Conservation (phyloP, 1,140 invertebrate genomes). For the Wasmannia auropunctata region DNA sequence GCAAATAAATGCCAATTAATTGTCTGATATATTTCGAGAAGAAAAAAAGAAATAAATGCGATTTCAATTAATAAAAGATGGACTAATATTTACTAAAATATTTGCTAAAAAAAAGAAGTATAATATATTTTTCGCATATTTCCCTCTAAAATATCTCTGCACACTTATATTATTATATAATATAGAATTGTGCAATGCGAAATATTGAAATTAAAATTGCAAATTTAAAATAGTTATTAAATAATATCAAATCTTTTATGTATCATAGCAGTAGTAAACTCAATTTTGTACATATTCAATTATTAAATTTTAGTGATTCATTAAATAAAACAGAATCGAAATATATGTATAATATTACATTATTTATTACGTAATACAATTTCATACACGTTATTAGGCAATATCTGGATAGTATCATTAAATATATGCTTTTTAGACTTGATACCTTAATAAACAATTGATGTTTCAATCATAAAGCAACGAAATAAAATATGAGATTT, state of each 20-base stretch:
- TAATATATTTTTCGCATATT: neutral
- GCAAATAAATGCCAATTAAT: constrained; percentile 17
- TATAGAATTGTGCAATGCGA: no score
- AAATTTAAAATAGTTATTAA: no score
- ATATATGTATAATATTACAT: no score
- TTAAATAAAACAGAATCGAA: no score
- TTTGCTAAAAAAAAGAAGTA: neutral
- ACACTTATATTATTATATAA: no score
- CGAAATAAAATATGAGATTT: neutral
- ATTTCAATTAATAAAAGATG: neutral
- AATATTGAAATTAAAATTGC: no score
- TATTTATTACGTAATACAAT: no score
- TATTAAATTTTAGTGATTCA: no score
- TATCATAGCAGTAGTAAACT: no score
- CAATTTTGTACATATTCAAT: no score
- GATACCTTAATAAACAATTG: neutral
- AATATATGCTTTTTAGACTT: neutral
- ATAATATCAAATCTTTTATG: no score
- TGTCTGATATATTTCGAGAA: neutral
- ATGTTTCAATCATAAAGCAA: neutral
- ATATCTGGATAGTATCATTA: neutral
- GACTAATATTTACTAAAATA: constrained; percentile 4
- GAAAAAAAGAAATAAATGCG: neutral
- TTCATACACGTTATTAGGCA: no score
- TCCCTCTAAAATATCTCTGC: neutral